Base-by-base conservation (phyloP, 2,113 vertebrate genomes). In the Alces alces region DNA sequence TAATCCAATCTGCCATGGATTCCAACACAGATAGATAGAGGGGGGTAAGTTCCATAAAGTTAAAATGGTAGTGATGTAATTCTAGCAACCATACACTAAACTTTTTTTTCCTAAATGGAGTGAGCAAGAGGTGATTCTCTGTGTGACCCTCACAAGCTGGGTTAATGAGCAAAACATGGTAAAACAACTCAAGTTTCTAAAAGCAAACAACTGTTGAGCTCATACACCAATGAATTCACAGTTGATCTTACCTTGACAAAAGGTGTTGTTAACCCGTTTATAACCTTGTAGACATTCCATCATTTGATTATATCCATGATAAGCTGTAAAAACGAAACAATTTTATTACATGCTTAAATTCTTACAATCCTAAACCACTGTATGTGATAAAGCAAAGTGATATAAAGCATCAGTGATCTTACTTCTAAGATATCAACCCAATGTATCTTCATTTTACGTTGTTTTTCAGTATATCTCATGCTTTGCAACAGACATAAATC, bases 221-320 rank as follows among this genome's bases (percentile, higher is more conserved):
- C 45, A 83, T 2, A 70, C 27, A 61, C 36, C 50, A 85, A 45
- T 43, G 55, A 83, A n/a, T 33, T 64, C 85, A 76, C 80, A 66
- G 43, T 78, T 45, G 66, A 23, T 80, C 92, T 92, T 99, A 99
- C 99, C 99, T 99, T 99, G 99, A 98, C 99, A 99, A 97, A 99
- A 99, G 2, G 99, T 99, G 97, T 98, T 99, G 99, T 99, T 99
- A 97, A 99, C 98, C 97, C 99, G 99, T 97, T 99, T 99, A 98
- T 99, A 99, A 89, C 99, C 99, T 95, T 99, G 99, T 28, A 99
- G 99, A 97, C 99, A 99, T 96, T 99, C 99, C 93, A 99, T 99
- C 96, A 99, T 96, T 95, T 99, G 99, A 88, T 97, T 98, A 5
- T 99, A 98, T 55, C 99, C 99, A 95, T 99, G 99, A 93, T 99